Base-by-base conservation (phyloP, 1,140 invertebrate species). In the Meloidogyne exigua region DNA sequence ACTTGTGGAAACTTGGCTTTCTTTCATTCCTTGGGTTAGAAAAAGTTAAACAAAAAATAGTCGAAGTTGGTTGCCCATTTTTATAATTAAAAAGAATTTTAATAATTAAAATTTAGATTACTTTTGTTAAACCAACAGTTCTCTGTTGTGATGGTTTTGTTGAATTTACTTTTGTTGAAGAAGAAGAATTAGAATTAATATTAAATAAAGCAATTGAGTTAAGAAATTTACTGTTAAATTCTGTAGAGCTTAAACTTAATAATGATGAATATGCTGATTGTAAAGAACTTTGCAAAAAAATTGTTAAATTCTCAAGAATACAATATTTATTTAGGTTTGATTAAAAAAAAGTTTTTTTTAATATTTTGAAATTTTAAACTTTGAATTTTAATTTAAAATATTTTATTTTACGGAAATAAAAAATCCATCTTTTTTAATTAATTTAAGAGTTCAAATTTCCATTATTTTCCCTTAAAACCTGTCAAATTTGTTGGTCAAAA, bases 111-210 rank as follows among this genome's bases (percentile, higher is more conserved):
- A n/a, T 82, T 72, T 72, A 81, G 80, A 70, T 81, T 15, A 71
- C 77, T 23, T 26, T 44, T 23, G 36, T 32, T 36, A 63, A 42
- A n/a, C 15, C 42, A 13, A 57, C 26, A 13, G 36, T 65, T 12
- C 36, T 82, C 32, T 70, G 64, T n/a, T 82, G 81, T 67, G 81
- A 82, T 68, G 81, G 79, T 15, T 82, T 82, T 69, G 64, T 82
- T 13, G 81, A 83, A 44, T 77, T 82, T 13, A 15, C 49, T 26
- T 82, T 82, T 57, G 11, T 49, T 15, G 39, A 82, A n/a, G 78
- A 63, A 72, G 18, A 39, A 18, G 65, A 83, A n/a, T 62, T 39
- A 18, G 10, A 62, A 7, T 12, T 82, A 25, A 39, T 80, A 18
- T 26, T 83, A 15, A 66, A 79, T 9, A 67, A 66, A 42, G 80